phyloP scores from a whole-genome alignment of 2,888 invertebrate species.

The Elmis aenea region DNA sequence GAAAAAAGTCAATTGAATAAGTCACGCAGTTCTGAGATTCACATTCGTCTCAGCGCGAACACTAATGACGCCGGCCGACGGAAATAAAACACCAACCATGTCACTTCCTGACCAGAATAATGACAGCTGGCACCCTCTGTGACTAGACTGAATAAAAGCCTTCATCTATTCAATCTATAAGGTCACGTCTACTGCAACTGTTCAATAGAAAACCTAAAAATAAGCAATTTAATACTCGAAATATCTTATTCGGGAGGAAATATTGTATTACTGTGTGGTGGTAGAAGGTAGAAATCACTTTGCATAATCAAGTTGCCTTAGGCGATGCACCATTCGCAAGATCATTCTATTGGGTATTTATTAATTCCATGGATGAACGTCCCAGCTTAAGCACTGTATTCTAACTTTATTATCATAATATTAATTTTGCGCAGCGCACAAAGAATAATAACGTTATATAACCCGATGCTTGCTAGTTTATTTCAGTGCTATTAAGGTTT shows the following conservation, averaged over 20 bases:
- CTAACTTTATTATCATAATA: conserved; percentile 17
- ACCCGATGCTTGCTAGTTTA: no score
- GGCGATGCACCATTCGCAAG: conserved; percentile 16
- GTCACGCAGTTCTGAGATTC: no score
- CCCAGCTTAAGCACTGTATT: conserved; percentile 14
- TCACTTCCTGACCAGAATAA: conserved; percentile 41
- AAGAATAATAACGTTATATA: no score
- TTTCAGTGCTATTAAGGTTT: no score
- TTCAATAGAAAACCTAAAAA: no score
- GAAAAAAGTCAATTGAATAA: no score
- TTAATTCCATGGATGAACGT: conserved; percentile 13
- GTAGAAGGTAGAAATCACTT: conserved; percentile 13
- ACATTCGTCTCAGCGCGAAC: conserved; percentile 32
- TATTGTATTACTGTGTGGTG: no score
- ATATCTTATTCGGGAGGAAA: no score
- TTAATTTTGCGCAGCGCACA: no score
- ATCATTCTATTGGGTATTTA: conserved; percentile 17
- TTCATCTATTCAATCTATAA: conserved; percentile 15
- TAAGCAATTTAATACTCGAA: no score
- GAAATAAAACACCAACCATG: conserved; percentile 40
- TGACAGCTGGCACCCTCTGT: conserved; percentile 28
- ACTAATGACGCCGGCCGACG: conserved; percentile 35
- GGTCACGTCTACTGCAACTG: background rate
- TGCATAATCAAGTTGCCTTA: no score
- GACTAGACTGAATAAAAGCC: conserved; percentile 23